Percentiles rank a stretch among this genome's conserved stretches.
These are phyloP conservation scores for Chlorops oryzae DNA, from an alignment of 1,140 invertebrate species.

Conservation along the genomic window DNA sequence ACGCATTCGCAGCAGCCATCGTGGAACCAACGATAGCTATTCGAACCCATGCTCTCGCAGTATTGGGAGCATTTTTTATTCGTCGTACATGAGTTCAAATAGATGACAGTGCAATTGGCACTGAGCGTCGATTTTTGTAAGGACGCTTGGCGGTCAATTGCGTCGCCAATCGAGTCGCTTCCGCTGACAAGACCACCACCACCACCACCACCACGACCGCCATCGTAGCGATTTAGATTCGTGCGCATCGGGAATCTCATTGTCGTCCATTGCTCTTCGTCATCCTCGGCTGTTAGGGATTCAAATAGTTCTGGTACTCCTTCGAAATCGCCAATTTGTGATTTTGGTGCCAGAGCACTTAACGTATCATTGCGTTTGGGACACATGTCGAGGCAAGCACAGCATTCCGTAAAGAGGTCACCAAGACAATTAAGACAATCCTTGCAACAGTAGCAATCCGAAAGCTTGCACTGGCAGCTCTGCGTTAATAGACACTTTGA, in stretches of 20 bases:
- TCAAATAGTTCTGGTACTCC: slow-evolving; percentile 77
- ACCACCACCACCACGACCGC: slow-evolving; percentile 54
- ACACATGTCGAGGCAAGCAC: slow-evolving; percentile 88
- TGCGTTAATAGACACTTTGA: slow-evolving; percentile 94
- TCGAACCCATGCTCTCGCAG: slow-evolving; percentile 46
- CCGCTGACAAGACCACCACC: not conserved
- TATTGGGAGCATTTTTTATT: slow-evolving; percentile 64
- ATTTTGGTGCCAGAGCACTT: slow-evolving; percentile 65
- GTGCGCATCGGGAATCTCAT: slow-evolving; percentile 58
- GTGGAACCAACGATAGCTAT: slow-evolving; percentile 75
- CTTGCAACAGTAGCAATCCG: slow-evolving; percentile 84
- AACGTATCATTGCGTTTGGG: slow-evolving; percentile 70
- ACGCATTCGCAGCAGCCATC: slow-evolving; percentile 94
- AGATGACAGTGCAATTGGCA: slow-evolving; percentile 88
- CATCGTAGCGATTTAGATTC: slow-evolving; percentile 22
- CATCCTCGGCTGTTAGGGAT: slow-evolving; percentile 73
- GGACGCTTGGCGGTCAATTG: slow-evolving; percentile 8
- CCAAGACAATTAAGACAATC: slow-evolving; percentile 86
- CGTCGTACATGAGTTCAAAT: slow-evolving; percentile 83
- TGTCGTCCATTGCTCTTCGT: slow-evolving; percentile 65
- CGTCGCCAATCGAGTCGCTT: slow-evolving; percentile 1
- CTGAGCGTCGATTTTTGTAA: slow-evolving; percentile 47
- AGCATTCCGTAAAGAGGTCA: slow-evolving; percentile 85
- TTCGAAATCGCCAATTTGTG: slow-evolving; percentile 78
- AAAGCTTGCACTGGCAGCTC: slow-evolving; percentile 88